A percentile compares a stretch with the other conserved stretches of the same genome.
phyloP scores from a whole-genome alignment of 2,888 invertebrate genomes.

The Pegoplata infirma region DNA sequence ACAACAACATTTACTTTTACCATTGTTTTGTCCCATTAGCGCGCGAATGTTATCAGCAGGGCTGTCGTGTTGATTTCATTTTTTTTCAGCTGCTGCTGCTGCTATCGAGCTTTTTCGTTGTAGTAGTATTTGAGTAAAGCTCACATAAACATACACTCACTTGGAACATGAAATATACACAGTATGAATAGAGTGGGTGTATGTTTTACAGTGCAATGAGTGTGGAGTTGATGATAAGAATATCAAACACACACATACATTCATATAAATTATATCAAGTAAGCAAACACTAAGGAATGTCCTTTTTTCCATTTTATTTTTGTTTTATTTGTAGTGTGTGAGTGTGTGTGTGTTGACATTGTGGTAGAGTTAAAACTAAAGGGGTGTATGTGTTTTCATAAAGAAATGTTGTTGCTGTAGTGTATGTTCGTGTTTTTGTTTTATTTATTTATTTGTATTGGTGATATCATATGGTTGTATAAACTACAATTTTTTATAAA shows the following conservation, averaged over 20 bases:
- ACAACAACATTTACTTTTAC: slow-evolving; percentile 66
- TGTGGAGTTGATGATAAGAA: slow-evolving; percentile 74
- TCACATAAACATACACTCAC: background rate
- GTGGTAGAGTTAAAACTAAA: slow-evolving; percentile 40
- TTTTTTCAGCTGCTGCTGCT: too few relatives aligned
- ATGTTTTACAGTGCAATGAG: slow-evolving; percentile 66
- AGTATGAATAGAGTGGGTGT: slow-evolving; percentile 40
- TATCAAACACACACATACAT: slow-evolving; percentile 74
- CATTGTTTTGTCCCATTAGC: slow-evolving; percentile 77
- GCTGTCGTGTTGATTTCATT: slow-evolving; percentile 70
- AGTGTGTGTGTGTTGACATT: background rate
- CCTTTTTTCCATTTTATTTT: slow-evolving; percentile 70
- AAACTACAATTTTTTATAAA: background rate
- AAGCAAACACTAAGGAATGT: slow-evolving; percentile 75
- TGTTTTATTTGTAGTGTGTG: slow-evolving; percentile 15
- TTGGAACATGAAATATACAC: background rate
- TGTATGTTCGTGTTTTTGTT: too few relatives aligned
- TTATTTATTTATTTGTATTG: slow-evolving; percentile 37
- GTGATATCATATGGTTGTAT: slow-evolving; percentile 22
- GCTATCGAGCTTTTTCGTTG: slow-evolving; percentile 9
- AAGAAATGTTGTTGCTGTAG: slow-evolving; percentile 26
- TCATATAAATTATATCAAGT: slow-evolving; percentile 71
- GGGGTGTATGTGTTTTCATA: slow-evolving; percentile 26
- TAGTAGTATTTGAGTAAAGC: background rate
- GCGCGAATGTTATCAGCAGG: slow-evolving; percentile 73